Evolutionary conservation across 2,113 vertebrate genomes (phyloP), one percentile per base, ranked within the genome.

Genomic region (Xerus inauris): DNA sequence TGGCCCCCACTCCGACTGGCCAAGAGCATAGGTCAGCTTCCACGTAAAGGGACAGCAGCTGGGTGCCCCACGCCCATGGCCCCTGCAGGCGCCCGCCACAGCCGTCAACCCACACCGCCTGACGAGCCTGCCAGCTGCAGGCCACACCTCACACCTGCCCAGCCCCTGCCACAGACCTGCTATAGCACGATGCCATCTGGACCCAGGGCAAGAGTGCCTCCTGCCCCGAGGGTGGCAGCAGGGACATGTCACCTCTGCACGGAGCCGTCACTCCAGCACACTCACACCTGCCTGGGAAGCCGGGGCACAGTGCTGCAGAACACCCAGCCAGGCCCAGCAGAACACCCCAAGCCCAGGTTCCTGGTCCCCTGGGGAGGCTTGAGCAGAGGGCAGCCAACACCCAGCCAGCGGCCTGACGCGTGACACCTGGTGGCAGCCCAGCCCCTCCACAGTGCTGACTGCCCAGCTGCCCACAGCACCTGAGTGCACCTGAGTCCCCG

Each of bases 161-260:
- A 30, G 8, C 11, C 51, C 38, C n/a, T n/a, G n/a, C n/a, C n/a
- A n/a, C n/a, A n/a, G n/a, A n/a, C n/a, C n/a, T n/a, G n/a, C n/a
- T n/a, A n/a, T n/a, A n/a, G n/a, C 20, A 26, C 7, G 28, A 71
- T 30, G 19, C 10, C 12, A 49, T 14, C 38, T 16, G 32, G 28
- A 11, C 40, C 9, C 6, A 0, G 24, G 40, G 77, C 51, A 47
- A n/a, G 47, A 35, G 6, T 6, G 35, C 13, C 65, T 6, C 20
- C 47, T 17, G 17, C 8, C 32, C 49, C 8, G 12, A 19, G 1
- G 3, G 5, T 30, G 72, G 65, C 14, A 28, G 20, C 40, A 6
- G 2, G 0, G 17, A 19, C 38, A 6, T 4, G 0, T 4, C 40
- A 17, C 13, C 51, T 82, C 79, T 2, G 20, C 7, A 16, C 51